Evolutionary conservation across 1,140 invertebrate species (phyloP).

Genomic region (Phortica variegata): DNA sequence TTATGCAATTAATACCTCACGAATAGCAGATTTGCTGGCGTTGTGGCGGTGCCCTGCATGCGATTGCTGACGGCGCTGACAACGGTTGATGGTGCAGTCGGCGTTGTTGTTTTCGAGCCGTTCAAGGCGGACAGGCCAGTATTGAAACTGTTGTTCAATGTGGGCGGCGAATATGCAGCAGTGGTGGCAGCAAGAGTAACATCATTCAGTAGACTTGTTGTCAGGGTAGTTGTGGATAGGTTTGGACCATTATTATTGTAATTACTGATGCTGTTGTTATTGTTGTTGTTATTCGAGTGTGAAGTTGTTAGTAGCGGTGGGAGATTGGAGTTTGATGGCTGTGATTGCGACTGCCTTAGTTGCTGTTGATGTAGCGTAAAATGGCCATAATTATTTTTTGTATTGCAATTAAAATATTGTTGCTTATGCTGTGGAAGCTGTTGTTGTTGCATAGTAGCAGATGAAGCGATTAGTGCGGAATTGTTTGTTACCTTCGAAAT

Average conservation of each 20-base stretch:
- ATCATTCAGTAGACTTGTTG: constrained; percentile 8
- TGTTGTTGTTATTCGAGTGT: constrained; percentile 19
- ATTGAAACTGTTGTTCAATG: background rate
- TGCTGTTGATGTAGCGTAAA: constrained; percentile 11
- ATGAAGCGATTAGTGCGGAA: background rate
- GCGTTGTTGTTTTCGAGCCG: background rate
- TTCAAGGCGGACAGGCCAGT: too few species aligned
- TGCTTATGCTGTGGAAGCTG: constrained; percentile 15
- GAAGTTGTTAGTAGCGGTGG: constrained; percentile 25
- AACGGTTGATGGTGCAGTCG: background rate
- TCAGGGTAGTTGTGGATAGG: constrained; percentile 20
- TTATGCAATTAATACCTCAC: constrained; percentile 57
- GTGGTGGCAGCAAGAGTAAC: constrained; percentile 3
- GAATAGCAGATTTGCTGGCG: constrained; percentile 49
- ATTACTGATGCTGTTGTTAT: constrained; percentile 20
- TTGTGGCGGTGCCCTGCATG: constrained; percentile 33
- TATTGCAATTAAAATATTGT: constrained; percentile 20
- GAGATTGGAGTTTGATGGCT: constrained; percentile 10
- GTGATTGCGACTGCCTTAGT: constrained; percentile 20
- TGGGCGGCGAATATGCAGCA: background rate
- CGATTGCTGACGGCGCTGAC: constrained; percentile 22
- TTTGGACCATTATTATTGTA: constrained; percentile 16
- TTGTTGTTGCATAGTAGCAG: constrained; percentile 8
- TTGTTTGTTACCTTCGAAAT: background rate
- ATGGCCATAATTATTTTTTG: background rate